Percentiles rank a stretch among this genome's conserved stretches.
Evolutionary conservation across 2,888 invertebrate species (phyloP).

Genomic region (Phengaris arion): DNA sequence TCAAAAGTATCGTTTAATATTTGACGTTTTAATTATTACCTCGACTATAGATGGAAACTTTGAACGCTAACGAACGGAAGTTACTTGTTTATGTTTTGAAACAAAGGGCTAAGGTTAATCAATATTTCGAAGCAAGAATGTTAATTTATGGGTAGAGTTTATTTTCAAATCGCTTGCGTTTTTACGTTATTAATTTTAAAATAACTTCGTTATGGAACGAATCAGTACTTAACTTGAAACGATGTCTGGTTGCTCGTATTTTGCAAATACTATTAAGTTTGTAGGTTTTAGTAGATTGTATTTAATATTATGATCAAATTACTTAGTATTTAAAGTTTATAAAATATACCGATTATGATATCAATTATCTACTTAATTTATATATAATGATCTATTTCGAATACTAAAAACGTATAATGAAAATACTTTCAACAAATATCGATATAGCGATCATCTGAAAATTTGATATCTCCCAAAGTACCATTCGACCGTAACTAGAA

Average conservation of each 20-base stretch:
- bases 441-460: not conserved
- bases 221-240: not conserved
- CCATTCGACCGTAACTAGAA: slow-evolving; percentile 4
- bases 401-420: too few relatives aligned
- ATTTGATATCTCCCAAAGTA: slow-evolving; percentile 12
- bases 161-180: slow-evolving; percentile 2
- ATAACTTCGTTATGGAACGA: not conserved
- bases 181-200: not conserved
- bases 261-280: not conserved
- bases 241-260: not conserved
- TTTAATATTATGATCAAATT: too few relatives aligned
- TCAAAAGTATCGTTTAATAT: slow-evolving; percentile 55
- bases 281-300: not conserved
- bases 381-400: too few relatives aligned
- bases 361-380: too few relatives aligned
- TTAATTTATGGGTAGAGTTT: slow-evolving; percentile 16
- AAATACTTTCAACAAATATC: not conserved
- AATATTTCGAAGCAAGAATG: slow-evolving; percentile 19
- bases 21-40: slow-evolving; percentile 35
- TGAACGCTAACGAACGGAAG: slow-evolving; percentile 23
- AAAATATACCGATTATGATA: too few relatives aligned
- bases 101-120: slow-evolving; percentile 20
- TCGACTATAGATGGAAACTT: slow-evolving; percentile 15
- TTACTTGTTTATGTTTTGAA: slow-evolving; percentile 21
- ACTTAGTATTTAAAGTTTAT: too few relatives aligned